Evolutionary conservation across 1,140 invertebrate genomes (phyloP).

Genomic region (Lepidurus packardi): DNA sequence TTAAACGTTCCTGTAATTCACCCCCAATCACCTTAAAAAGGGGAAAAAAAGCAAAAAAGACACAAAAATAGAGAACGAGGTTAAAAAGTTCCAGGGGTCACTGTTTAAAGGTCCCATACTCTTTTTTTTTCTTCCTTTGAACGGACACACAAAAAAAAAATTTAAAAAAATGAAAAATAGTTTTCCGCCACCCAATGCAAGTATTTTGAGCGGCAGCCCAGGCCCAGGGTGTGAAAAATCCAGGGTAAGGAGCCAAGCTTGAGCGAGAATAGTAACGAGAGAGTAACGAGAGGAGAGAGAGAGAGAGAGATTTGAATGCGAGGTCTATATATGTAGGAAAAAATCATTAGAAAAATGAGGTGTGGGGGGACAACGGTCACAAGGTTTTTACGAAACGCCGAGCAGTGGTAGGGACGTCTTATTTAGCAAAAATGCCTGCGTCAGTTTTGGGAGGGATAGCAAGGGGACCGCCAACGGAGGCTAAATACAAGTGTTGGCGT

Average conservation of each 20-base stretch:
- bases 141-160: slow-evolving; percentile 24
- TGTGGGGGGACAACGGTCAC: not conserved
- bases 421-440: not conserved
- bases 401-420: not conserved
- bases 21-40: slow-evolving; percentile 94
- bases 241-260: slow-evolving; percentile 21
- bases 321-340: slow-evolving; percentile 9
- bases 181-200: not conserved
- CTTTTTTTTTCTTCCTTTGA: slow-evolving; percentile 11
- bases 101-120: slow-evolving; percentile 9
- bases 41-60: slow-evolving; percentile 24
- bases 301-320: slow-evolving; percentile 1
- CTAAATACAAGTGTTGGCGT: not conserved
- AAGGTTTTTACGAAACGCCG: slow-evolving; percentile 4
- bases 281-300: slow-evolving; percentile 16
- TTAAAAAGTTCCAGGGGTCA: slow-evolving; percentile 25
- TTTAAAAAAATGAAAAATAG: slow-evolving; percentile 1
- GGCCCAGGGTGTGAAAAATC: not conserved
- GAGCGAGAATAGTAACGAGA: slow-evolving; percentile 24
- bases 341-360: not conserved
- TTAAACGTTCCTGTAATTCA: slow-evolving; percentile 98
- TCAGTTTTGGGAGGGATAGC: not conserved
- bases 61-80: slow-evolving; percentile 26
- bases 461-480: not conserved
- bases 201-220: not conserved